A percentile compares a stretch with the other conserved stretches of the same genome.
Evolutionary conservation across 2,888 invertebrate genomes (phyloP).

Genomic region (Chrysomela aeneicollis): DNA sequence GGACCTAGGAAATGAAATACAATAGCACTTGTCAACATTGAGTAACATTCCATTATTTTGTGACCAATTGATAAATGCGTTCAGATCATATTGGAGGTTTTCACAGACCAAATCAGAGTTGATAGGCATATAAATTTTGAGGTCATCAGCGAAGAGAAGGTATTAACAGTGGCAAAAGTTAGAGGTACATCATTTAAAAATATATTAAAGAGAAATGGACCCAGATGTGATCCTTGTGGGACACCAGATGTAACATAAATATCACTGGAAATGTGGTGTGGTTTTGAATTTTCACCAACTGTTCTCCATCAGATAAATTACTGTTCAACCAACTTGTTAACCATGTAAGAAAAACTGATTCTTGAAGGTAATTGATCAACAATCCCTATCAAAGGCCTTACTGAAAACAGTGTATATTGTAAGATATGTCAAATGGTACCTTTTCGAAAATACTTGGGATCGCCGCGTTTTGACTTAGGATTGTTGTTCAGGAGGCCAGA

Average conservation of each 20-base stretch:
- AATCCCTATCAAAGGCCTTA: slow-evolving; percentile 5
- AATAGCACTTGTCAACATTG: slow-evolving; percentile 14
- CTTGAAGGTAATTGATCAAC: slow-evolving; percentile 2
- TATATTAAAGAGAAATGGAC: slow-evolving; percentile 15
- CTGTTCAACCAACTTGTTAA: slow-evolving; percentile 4
- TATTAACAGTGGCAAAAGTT: neutral
- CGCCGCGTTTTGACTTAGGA: too few relatives aligned
- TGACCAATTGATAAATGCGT: neutral
- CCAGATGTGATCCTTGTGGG: slow-evolving; percentile 16
- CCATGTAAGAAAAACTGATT: slow-evolving; percentile 6
- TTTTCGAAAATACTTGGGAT: too few relatives aligned
- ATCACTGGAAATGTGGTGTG: slow-evolving; percentile 12
- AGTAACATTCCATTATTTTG: slow-evolving; percentile 17
- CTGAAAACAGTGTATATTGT: neutral
- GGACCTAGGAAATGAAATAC: slow-evolving; percentile 13
- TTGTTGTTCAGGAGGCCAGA: too few relatives aligned
- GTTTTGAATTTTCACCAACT: slow-evolving; percentile 15
- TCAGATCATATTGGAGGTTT: neutral
- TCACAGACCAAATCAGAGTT: neutral
- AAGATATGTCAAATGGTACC: too few relatives aligned
- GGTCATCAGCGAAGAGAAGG: neutral
- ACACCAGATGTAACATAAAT: too few relatives aligned
- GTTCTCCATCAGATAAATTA: slow-evolving; percentile 5
- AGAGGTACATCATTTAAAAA: slow-evolving; percentile 5
- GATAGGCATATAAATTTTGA: neutral